Conservation (phyloP, 1,140 invertebrate genomes). For the Dendroctonus valens region DNA sequence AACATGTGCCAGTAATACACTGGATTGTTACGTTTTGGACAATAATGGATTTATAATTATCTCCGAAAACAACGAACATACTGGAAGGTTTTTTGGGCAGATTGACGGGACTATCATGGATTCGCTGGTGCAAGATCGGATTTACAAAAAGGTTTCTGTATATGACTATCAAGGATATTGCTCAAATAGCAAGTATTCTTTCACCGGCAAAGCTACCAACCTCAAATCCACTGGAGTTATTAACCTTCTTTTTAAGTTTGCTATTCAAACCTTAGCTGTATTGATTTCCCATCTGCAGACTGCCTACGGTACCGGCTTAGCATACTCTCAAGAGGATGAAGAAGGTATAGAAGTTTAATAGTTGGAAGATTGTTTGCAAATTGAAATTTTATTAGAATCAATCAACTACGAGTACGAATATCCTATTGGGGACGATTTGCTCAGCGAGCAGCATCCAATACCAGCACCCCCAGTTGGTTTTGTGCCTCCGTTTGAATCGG, state of each 20-base stretch:
- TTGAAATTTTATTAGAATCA: neutral
- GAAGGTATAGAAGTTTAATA: slow-evolving; percentile 38
- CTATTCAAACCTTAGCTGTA: slow-evolving; percentile 38
- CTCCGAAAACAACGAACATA: slow-evolving; percentile 79
- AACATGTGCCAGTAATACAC: slow-evolving; percentile 79
- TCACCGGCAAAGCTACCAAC: slow-evolving; percentile 60
- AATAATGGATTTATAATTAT: slow-evolving; percentile 93
- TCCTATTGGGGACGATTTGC: slow-evolving; percentile 43
- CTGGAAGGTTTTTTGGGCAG: slow-evolving; percentile 87
- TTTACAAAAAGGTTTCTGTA: slow-evolving; percentile 82
- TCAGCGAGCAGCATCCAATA: slow-evolving; percentile 42
- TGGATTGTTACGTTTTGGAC: slow-evolving; percentile 90
- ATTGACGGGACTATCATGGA: slow-evolving; percentile 95
- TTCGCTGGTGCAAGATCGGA: slow-evolving; percentile 83
- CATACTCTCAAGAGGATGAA: slow-evolving; percentile 42
- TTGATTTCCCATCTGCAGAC: slow-evolving; percentile 38
- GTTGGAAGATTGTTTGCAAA: neutral
- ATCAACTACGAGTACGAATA: slow-evolving; percentile 46
- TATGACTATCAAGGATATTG: slow-evolving; percentile 78
- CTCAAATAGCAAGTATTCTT: slow-evolving; percentile 70
- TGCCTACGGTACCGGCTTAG: slow-evolving; percentile 41
- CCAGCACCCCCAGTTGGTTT: slow-evolving; percentile 44
- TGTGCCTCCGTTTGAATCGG: slow-evolving; percentile 48
- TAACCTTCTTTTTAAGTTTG: slow-evolving; percentile 36
- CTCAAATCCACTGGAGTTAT: slow-evolving; percentile 35